Base-by-base conservation (phyloP, 2,888 invertebrate species). In the Nemotelus nigrinus region DNA sequence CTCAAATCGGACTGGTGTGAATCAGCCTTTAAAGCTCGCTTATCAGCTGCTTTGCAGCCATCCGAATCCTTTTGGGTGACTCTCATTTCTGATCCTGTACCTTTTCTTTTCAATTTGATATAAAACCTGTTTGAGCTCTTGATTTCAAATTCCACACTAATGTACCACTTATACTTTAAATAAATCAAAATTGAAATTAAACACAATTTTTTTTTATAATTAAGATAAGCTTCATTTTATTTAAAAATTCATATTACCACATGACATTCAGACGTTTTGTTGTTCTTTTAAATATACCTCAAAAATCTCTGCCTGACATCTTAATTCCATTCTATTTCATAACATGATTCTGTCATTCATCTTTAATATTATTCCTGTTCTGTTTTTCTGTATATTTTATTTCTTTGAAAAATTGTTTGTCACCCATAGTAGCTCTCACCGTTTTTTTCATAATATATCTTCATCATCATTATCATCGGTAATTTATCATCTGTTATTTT, bases 241-340 rank as follows among this genome's bases (percentile, higher is more conserved):
- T 78, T 76, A 78, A 78, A 78, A 78, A 78, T 78, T 78, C 78
- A 78, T 70, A 71, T 78, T 78, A 70, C 65, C 76, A 65, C 78
- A 70, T 76, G 64, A 53, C 70, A 67, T 71, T 55, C 55, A 10
- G 53, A 71, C 41, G n/a, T 55, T 71, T 7, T 7, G 6, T 53
- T 68, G 39, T 57, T 10, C 44, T 55, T 55, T 68, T 68, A 25
- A 25, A 25, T 25, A 25, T 25, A 25, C 25, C 25, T 25, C 25
- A 25, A 25, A 25, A 25, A 25, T 25, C 25, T 25, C 25, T 25
- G 25, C 25, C 25, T 25, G 25, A 25, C 25, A 1, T 25, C 25
- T 25, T 25, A 25, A 25, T 25, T 25, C 25, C 25, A 25, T 25
- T 25, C 25, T 25, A 25, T 25, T 25, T 25, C 25, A 25, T 25